Base-by-base conservation (phyloP, 2,113 vertebrate species). In the Clupea harengus region DNA sequence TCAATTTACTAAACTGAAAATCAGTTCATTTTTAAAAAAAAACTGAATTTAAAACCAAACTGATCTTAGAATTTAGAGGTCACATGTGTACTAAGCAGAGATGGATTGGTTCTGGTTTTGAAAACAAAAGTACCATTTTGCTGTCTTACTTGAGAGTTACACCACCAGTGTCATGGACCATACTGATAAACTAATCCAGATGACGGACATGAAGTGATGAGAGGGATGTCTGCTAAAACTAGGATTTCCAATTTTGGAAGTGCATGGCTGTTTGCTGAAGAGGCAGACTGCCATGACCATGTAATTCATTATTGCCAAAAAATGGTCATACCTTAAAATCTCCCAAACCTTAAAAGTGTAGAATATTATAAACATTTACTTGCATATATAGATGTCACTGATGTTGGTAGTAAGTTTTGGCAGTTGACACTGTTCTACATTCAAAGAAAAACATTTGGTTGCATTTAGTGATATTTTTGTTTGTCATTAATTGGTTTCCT, bases 271-370 rank as follows among this genome's bases (percentile, higher is more conserved):
- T 47, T 52, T 13, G 11, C 13, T 2, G 2, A 13, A 52, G 50
- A 15, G 50, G 11, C 91, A 92, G 91, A 91, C 90, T 90, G 92
- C 93, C 91, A 88, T 92, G 1, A 90, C 50, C 57, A 92, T 83
- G 90, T 93, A 64, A 52, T 60, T 93, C 57, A 52, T 60, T 93
- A 96, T 96, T 96, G 94, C 95, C 96, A 94, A 92, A 90, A 85
- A 85, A 52, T 7, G 3, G 25, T 67, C 60, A 67, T n/a, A n/a
- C 60, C n/a, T 25, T 8, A 4, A n/a, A 57, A 17, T 57, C 54
- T 13, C 54, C 54, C 54, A 57, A 15, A 57, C 15, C 15, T 57
- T 22, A 57, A 46, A 39, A 50, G 44, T 81, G 80, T 0, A 54
- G 86, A 57, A 86, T 46, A 39, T 45, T 54, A 85, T 4, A 39